Evolutionary conservation across 2,797 vertebrate species (phyloP).

Genomic region (Podarcis lilfordi): DNA sequence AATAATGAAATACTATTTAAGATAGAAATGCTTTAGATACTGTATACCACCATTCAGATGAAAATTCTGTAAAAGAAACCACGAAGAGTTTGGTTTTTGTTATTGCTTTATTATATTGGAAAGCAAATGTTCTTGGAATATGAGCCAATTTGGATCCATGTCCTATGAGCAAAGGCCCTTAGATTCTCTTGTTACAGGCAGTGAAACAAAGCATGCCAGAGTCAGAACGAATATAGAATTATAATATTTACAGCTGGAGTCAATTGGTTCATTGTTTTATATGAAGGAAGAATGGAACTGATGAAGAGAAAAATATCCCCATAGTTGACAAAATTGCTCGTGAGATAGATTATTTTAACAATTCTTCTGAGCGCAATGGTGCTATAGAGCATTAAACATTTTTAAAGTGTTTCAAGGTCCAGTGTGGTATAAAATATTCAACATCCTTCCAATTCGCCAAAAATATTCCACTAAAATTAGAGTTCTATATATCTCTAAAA

Average conservation of each 20-base stretch:
- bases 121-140: background rate
- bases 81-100: too few species aligned
- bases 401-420: slow-evolving; percentile 57
- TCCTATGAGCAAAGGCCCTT: background rate
- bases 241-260: slow-evolving; percentile 31
- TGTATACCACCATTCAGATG: background rate
- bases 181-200: background rate
- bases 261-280: slow-evolving; percentile 53
- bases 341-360: slow-evolving; percentile 58
- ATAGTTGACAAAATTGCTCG: slow-evolving; percentile 49
- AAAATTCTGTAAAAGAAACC: too few species aligned
- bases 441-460: slow-evolving; percentile 35
- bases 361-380: slow-evolving; percentile 53
- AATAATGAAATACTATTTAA: background rate
- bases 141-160: background rate
- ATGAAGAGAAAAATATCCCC: slow-evolving; percentile 38
- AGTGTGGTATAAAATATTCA: slow-evolving; percentile 65
- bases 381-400: slow-evolving; percentile 59
- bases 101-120: background rate
- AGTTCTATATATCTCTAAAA: slow-evolving; percentile 59
- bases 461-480: slow-evolving; percentile 66
- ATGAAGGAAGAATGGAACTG: slow-evolving; percentile 20
- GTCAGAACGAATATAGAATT: background rate
- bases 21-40: background rate
- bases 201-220: background rate